Percentiles rank a stretch among this genome's conserved stretches.
phyloP scores from a whole-genome alignment of 1,140 invertebrate genomes.

The Diachasmimorpha longicaudata region DNA sequence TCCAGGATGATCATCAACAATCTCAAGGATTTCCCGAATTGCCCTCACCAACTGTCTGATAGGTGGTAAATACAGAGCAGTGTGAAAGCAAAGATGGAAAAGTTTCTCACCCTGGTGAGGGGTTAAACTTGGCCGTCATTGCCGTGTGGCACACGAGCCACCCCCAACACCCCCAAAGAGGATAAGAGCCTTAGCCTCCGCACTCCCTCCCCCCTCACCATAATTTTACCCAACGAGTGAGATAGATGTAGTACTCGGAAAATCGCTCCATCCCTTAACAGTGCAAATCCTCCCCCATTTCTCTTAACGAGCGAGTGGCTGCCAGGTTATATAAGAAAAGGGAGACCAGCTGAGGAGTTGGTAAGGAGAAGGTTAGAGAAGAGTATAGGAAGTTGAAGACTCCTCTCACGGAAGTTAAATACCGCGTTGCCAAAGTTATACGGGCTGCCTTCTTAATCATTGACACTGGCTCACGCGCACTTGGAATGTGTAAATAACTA shows the following conservation, averaged over 20 bases:
- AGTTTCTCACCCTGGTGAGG: background rate
- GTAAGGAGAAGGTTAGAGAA: constrained; percentile 16
- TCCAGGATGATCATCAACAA: background rate
- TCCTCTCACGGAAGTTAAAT: constrained; percentile 45
- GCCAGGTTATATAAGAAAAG: background rate
- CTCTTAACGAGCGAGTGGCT: constrained; percentile 8
- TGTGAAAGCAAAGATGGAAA: constrained; percentile 9
- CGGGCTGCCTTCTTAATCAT: constrained; percentile 46
- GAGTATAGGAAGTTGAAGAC: constrained; percentile 7
- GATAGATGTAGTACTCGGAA: background rate
- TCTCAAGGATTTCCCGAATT: background rate
- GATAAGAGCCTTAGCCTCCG: background rate
- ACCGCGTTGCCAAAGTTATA: constrained; percentile 44
- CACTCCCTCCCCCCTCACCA: background rate
- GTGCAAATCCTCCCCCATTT: background rate
- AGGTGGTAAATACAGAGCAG: constrained; percentile 24
- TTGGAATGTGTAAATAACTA: constrained; percentile 55
- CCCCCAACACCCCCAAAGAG: background rate
- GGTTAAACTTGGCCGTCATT: background rate
- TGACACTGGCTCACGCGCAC: constrained; percentile 50
- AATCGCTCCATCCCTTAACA: background rate
- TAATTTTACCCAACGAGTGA: background rate
- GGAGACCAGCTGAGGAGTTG: background rate
- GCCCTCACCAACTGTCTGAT: background rate
- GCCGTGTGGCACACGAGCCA: background rate